Base-by-base conservation (phyloP, 2,888 invertebrate genomes). In the Thera britannica region DNA sequence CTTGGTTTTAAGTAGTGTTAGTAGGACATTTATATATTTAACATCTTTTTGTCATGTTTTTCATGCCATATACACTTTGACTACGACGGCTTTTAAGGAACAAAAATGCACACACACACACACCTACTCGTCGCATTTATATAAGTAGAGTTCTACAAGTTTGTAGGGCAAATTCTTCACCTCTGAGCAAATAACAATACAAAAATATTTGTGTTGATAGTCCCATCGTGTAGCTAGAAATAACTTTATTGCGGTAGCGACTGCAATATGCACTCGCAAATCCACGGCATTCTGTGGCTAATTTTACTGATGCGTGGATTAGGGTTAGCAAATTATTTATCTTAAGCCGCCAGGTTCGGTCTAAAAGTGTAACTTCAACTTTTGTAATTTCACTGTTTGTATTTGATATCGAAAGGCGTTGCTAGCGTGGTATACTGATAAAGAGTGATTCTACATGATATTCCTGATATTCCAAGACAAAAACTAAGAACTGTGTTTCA, bases 201-300 rank as follows among this genome's bases (percentile, higher is more conserved):
- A 60, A 56, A 23, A 23, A 23, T 23, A 23, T 23, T 61, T 60
- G 59, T 70, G 66, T 57, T 55, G 60, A 46, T 65, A 70, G 65
- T n/a, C n/a, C n/a, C n/a, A 36, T 54, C 62, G 41, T 61, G 54
- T 46, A 54, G 3, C 75, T 82, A 80, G 80, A 84, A 85, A 87
- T 89, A 88, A 80, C 80, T 85, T 83, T 85, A 87, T 80, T 75
- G 83, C 87, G 83, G 83, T 83, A 84, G 83, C 81, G 84, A 87
- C 79, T 87, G 87, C 85, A 85, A 74, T 73, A 78, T 85, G 83
- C 81, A 84, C 80, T 83, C 77, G 86, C 80, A 80, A 86, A 85
- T 86, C 77, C 78, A 79, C 75, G 75, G 84, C 90, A 86, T 85
- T 85, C 77, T 79, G 79, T 74, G 74, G 83, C 90, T 92, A 90